A percentile compares a stretch with the other conserved stretches of the same genome.
phyloP scores from a whole-genome alignment of 1,140 invertebrate genomes.

The Coptotermes formosanus region DNA sequence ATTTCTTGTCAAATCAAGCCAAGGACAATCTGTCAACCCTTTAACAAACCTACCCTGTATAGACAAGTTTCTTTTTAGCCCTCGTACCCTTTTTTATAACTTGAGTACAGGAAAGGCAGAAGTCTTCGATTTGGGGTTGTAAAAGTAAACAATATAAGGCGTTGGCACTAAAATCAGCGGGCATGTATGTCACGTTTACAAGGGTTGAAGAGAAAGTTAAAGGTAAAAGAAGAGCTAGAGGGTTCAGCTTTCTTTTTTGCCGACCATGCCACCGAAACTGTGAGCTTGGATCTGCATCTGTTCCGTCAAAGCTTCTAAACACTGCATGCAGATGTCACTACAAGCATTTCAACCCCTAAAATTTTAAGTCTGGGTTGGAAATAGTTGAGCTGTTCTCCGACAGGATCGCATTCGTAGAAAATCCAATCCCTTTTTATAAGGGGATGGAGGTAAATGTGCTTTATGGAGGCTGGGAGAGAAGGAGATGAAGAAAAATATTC shows the following conservation, averaged over 20 bases:
- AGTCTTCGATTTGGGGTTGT: not conserved
- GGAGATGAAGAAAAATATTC: not conserved
- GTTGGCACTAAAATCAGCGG: not conserved
- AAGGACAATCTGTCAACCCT: not conserved
- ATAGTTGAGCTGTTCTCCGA: not conserved
- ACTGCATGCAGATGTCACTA: not conserved
- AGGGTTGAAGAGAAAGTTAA: not conserved
- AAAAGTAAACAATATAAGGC: not conserved
- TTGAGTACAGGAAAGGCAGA: not conserved
- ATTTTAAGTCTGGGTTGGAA: slow-evolving; percentile 8
- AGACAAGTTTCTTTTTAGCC: not conserved
- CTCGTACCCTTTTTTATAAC: not conserved
- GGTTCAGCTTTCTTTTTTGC: not conserved
- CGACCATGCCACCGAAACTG: not conserved
- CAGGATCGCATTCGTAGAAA: not conserved
- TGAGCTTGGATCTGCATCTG: not conserved
- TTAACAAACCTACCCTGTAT: not conserved
- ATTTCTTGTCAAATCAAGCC: not conserved
- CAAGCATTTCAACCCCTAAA: slow-evolving; percentile 14
- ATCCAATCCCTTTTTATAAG: not conserved
- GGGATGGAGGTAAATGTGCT: not conserved
- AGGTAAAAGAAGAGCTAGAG: not conserved
- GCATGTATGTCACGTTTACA: not conserved
- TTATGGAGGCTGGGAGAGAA: not conserved
- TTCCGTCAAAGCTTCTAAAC: not conserved